Base-by-base conservation (phyloP, 1,140 invertebrate species). In the Nylanderia fulva region DNA sequence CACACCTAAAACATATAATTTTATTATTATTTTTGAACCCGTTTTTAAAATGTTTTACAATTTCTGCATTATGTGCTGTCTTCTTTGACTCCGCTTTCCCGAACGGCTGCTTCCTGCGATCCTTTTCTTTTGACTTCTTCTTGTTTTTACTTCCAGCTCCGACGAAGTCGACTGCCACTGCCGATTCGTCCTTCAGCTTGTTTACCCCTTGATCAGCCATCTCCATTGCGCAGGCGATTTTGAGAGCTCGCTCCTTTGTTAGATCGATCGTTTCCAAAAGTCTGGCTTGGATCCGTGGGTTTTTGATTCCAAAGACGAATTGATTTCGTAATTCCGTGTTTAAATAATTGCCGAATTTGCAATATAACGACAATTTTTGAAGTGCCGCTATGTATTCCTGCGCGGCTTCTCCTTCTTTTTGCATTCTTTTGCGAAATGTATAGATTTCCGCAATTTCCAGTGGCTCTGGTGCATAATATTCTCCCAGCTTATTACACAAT, bases 371-470 rank as follows among this genome's bases (percentile, higher is more conserved):
- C 13, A 87, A 68, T 71, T 88, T 88, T 33, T 80, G 56, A 61
- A 90, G 39, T 0, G 42, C 83, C 6, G 72, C 74, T 7, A 83
- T 29, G 48, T 61, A 91, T 54, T 90, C 77, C 64, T 87, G 85
- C 24, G 85, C 64, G 11, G 52, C 56, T 80, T 91, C 89, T 27
- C 85, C 86, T 1, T 69, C 52, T 36, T 87, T 42, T 72, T 90
- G 90, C 48, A 84, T 88, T 42, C 86, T 64, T 24, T 79, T 56
- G 27, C 86, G 72, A 71, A 90, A 91, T 2, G 76, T 21, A 48
- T 84, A 90, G 63, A 85, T 89, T 72, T 90, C 87, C 21, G 88
- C 75, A 63, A 91, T 90, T 75, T 91, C 89, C 42, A 89, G 58
- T 18, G 85, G 76, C 29, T 52, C 68, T 24, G 87, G 87, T 18